Evolutionary conservation across 30 jellyfish, hydroid and myxozoan genomes (phyloP).

Genomic region (Cassiopea xamachana): DNA sequence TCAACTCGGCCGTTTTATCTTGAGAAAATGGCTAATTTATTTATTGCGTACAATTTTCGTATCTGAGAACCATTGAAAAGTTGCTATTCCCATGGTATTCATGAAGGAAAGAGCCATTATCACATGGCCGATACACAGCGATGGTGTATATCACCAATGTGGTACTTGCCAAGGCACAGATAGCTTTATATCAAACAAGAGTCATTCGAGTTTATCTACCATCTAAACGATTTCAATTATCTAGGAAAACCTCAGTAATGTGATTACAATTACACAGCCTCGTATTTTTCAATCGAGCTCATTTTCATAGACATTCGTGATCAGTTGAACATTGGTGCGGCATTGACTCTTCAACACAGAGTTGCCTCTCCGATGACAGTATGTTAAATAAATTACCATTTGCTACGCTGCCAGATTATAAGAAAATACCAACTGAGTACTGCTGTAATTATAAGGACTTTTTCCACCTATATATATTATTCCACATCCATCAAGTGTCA

Average conservation of each 20-base stretch:
- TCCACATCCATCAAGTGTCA: too few relatives aligned
- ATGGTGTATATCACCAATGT: too few relatives aligned
- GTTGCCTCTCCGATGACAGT: not conserved
- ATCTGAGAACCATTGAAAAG: not conserved
- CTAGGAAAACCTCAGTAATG: conserved; percentile 3
- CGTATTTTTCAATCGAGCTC: not conserved
- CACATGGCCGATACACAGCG: not conserved
- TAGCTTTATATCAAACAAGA: not conserved
- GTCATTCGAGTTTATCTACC: not conserved
- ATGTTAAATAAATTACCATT: not conserved
- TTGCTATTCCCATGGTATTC: not conserved
- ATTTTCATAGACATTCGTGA: not conserved
- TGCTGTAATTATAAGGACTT: too few relatives aligned
- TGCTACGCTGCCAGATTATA: not conserved
- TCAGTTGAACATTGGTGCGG: not conserved
- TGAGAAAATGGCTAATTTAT: not conserved
- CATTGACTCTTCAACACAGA: not conserved
- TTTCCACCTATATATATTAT: too few relatives aligned
- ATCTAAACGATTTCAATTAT: not conserved
- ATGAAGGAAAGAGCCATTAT: not conserved
- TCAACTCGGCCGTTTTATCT: too few relatives aligned
- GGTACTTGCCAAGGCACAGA: not conserved
- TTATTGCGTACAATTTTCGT: too few relatives aligned
- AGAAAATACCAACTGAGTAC: not conserved
- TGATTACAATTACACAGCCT: not conserved